A percentile compares a stretch with the other conserved stretches of the same genome.
These are phyloP conservation scores for Mus pahari DNA, from an alignment of 2,113 vertebrate genomes.

Conservation along the genomic window DNA sequence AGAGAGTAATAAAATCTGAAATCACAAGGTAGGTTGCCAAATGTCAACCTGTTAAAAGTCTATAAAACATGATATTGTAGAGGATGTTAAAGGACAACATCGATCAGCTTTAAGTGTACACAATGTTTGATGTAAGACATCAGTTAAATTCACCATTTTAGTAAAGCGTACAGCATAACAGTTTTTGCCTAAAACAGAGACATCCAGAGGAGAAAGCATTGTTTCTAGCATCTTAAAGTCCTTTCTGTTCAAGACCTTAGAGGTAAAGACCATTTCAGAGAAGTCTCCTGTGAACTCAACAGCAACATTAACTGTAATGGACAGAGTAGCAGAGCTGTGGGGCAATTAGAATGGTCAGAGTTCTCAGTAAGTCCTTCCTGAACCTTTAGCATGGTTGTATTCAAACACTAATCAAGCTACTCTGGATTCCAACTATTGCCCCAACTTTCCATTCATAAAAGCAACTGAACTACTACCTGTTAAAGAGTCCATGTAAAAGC, in stretches of 20 bases:
- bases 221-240: neutral
- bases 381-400: neutral
- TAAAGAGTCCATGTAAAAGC: neutral
- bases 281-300: neutral
- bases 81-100: neutral
- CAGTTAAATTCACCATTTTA: neutral
- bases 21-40: neutral
- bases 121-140: neutral
- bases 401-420: neutral
- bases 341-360: neutral
- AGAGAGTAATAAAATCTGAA: conserved; percentile 22
- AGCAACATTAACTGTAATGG: neutral
- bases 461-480: neutral
- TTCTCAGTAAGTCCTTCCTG: neutral
- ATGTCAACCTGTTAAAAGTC: neutral
- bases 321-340: neutral
- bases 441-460: neutral
- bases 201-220: neutral
- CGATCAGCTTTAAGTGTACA: neutral
- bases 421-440: neutral
- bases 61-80: neutral
- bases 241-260: neutral
- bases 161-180: neutral
- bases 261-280: neutral
- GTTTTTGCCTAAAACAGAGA: neutral